Evolutionary conservation across 2,797 vertebrate species (phyloP), one percentile per base, ranked within the genome.

Genomic region (Ctenopoma multispine): DNA sequence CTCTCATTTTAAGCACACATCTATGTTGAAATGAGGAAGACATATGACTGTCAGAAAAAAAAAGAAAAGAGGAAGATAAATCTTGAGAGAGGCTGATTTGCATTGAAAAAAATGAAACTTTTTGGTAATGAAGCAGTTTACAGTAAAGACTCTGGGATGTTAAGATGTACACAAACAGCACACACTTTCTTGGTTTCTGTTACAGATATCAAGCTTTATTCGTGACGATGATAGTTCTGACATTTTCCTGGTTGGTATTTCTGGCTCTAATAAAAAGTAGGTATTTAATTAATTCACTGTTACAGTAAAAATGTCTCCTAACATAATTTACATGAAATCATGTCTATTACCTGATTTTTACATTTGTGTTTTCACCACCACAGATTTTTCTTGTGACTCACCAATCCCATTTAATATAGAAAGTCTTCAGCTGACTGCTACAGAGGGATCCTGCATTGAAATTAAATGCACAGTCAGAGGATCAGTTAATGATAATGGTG

Each of bases 381-480:
- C 64, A 90, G 77, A 57, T 34, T 2, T 24, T 38, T 5, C 11
- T 31, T 13, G 0, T 55, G 0, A 0, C 0, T 0, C 0, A 1
- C 0, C 0, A 0, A 0, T 0, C 0, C 0, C 0, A 1, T 73
- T 89, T 51, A 0, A 0, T 3, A 9, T 79, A 7, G 0, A 13
- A 0, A 0, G 0, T n/a, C n/a, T n/a, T 0, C 0, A 0, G 0
- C 11, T 62, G 53, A 69, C n/a, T 3, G 69, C 24, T 11, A 3
- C 0, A 4, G 92, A 90, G 44, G 92, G 92, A 1, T 92, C 90
- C 36, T 93, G 91, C 61, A 4, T 83, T 57, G 82, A 80, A 76
- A 89, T 94, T 3, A 4, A 27, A 18, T 94, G 91, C 29, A 1
- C 0, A 0, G 1, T 51, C 24, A 0, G 0, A 7, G 0, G 0